These are phyloP conservation scores for Ferrisia virgata DNA, from an alignment of 2,888 invertebrate species.

Conservation along the genomic window DNA sequence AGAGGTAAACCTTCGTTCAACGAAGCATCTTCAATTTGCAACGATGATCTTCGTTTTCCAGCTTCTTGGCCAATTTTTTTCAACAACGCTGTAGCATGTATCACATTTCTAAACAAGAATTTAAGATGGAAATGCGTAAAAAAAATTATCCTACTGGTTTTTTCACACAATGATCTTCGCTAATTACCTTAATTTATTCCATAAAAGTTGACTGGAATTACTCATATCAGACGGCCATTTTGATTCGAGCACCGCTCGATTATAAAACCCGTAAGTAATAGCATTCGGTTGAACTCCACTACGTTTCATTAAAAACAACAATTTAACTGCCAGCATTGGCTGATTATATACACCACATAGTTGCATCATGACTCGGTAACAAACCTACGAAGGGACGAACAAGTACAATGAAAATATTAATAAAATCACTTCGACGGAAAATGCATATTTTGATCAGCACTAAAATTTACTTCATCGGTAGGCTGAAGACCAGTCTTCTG, in stretches of 20 bases:
- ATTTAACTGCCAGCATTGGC: constrained; percentile 90
- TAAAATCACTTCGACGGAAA: not conserved
- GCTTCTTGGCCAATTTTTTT: constrained; percentile 70
- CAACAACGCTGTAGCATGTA: constrained; percentile 86
- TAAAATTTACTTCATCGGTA: constrained; percentile 74
- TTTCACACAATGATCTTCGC: not conserved
- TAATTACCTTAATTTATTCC: constrained; percentile 78
- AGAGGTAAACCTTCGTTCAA: constrained; percentile 19
- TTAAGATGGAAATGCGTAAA: too few relatives aligned
- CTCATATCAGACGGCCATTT: constrained; percentile 85
- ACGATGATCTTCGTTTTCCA: constrained; percentile 49
- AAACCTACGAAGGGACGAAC: constrained; percentile 62
- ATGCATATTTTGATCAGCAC: not conserved
- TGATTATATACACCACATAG: constrained; percentile 91
- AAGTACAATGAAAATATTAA: constrained; percentile 11
- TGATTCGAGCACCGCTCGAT: constrained; percentile 83
- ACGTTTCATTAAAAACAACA: constrained; percentile 86
- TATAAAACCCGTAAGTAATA: constrained; percentile 90
- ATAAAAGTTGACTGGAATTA: constrained; percentile 78
- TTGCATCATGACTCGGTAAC: constrained; percentile 98
- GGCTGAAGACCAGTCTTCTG: constrained; percentile 65
- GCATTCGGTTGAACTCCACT: constrained; percentile 95
- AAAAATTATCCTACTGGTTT: not conserved
- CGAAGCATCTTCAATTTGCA: constrained; percentile 45
- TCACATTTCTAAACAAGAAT: constrained; percentile 62